Percentiles rank a stretch among this genome's conserved stretches.
phyloP scores from a whole-genome alignment of 2,888 invertebrate genomes.

The Cephus pygmeus region DNA sequence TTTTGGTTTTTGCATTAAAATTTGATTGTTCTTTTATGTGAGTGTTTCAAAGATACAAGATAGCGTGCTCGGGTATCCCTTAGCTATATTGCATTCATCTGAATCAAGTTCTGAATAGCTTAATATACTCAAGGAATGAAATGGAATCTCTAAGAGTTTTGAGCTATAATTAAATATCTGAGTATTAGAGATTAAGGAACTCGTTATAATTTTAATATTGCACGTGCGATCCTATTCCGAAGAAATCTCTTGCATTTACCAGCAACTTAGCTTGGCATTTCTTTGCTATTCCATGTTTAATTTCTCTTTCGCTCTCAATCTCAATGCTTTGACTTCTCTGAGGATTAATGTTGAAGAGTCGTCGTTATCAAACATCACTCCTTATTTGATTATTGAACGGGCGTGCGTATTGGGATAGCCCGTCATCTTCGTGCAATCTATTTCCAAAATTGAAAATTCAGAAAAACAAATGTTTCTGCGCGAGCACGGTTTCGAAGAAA shows the following conservation, averaged over 20 bases:
- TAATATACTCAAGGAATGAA: not conserved
- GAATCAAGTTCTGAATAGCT: not conserved
- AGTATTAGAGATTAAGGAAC: not conserved
- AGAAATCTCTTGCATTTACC: slow-evolving; percentile 36
- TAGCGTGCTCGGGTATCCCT: not conserved
- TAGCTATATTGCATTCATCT: not conserved
- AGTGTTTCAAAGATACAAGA: not conserved
- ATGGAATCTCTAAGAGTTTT: not conserved
- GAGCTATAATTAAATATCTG: not conserved
- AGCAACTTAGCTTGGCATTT: slow-evolving; percentile 33
- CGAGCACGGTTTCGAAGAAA: not conserved
- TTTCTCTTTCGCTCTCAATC: not conserved
- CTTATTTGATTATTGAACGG: slow-evolving; percentile 9
- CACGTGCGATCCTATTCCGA: slow-evolving; percentile 14
- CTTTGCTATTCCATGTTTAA: not conserved
- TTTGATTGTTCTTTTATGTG: not conserved
- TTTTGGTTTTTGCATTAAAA: not conserved
- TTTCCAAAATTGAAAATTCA: not conserved
- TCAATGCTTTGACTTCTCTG: not conserved
- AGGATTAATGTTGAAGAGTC: not conserved
- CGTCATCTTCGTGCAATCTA: slow-evolving; percentile 14
- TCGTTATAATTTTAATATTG: slow-evolving; percentile 10
- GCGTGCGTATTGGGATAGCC: slow-evolving; percentile 7
- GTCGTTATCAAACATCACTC: not conserved
- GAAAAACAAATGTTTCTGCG: not conserved